A percentile compares a stretch with the other conserved stretches of the same genome.
These are phyloP conservation scores for Semotilus atromaculatus DNA, from an alignment of 2,797 vertebrate genomes.

Conservation along the genomic window DNA sequence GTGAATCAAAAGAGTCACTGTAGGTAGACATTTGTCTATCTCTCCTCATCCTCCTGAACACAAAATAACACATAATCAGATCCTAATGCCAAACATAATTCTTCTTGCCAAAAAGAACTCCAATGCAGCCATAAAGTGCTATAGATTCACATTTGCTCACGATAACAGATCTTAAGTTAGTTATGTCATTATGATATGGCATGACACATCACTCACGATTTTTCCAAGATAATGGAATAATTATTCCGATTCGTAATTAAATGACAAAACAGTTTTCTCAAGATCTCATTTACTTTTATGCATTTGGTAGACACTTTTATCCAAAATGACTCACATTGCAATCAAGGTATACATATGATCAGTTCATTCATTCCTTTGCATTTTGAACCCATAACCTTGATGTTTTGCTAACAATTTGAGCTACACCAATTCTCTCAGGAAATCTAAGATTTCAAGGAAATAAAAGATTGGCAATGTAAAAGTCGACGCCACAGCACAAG, in stretches of 20 bases:
- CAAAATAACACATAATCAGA: conserved; percentile 53
- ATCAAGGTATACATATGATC: not conserved
- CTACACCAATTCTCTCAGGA: not conserved
- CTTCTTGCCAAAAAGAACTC: not conserved
- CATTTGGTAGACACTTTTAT: not conserved
- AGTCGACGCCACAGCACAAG: not conserved
- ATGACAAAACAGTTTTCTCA: not conserved
- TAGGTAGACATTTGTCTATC: conserved; percentile 74
- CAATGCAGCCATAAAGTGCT: not conserved
- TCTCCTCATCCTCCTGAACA: conserved; percentile 80
- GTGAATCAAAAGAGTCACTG: conserved; percentile 57
- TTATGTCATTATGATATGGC: not conserved
- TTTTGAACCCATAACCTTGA: not conserved
- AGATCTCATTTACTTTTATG: not conserved
- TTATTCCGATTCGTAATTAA: not conserved
- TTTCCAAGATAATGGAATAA: not conserved
- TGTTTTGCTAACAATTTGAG: not conserved
- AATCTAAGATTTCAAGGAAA: not conserved
- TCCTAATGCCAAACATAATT: not conserved
- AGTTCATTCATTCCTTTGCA: not conserved
- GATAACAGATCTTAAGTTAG: not conserved
- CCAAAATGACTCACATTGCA: not conserved
- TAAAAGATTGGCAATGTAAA: not conserved
- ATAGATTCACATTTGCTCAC: not conserved
- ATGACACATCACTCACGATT: not conserved